Conservation (phyloP, 2,797 vertebrate species). For the Parauchenoglanis punctatus region DNA sequence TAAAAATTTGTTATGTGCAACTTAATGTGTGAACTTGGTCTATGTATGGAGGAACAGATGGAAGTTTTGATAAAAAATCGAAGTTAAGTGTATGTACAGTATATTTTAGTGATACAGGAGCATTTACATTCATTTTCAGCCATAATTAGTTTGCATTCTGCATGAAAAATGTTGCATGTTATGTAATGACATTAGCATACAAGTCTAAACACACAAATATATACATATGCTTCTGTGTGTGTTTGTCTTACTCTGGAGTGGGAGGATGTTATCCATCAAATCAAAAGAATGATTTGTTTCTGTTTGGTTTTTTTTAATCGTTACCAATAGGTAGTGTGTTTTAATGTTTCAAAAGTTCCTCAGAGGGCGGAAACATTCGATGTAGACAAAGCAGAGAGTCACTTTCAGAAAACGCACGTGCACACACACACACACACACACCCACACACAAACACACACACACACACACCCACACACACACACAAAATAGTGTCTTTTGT, state of each 20-base stretch:
- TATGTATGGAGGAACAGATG: no score
- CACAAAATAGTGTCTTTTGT: neutral
- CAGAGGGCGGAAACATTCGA: neutral
- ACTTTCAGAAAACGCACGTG: neutral
- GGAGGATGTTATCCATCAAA: neutral
- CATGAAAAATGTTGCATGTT: neutral
- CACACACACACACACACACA: neutral
- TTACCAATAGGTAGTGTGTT: no score
- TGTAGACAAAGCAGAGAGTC: neutral
- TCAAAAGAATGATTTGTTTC: neutral
- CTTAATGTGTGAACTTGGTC: no score
- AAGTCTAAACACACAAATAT: neutral
- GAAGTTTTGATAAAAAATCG: no score
- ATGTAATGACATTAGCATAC: neutral
- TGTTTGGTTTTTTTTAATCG: no score
- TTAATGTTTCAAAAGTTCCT: neutral
- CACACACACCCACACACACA: neutral
- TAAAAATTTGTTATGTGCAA: no score
- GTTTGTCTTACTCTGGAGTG: neutral
- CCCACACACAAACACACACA: neutral
- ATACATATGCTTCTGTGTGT: neutral
- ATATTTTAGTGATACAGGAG: neutral
- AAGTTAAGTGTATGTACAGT: neutral
- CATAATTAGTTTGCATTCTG: neutral
- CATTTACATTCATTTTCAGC: neutral